These are phyloP conservation scores for Anastrepha ludens DNA, from an alignment of 1,140 invertebrate species.

Conservation along the genomic window DNA sequence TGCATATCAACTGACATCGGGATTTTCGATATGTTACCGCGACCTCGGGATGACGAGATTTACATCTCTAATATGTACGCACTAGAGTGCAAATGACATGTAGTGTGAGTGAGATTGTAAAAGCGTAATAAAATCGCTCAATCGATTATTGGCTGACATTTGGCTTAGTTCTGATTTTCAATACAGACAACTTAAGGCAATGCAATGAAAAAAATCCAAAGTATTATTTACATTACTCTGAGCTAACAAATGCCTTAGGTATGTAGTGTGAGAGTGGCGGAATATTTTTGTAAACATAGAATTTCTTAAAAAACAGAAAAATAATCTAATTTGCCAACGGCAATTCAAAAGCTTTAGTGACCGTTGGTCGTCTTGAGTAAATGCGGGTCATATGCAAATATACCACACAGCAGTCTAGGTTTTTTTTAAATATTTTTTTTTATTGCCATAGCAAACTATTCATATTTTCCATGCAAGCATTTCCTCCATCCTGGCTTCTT, in stretches of 20 bases:
- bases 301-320: neutral
- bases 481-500: neutral
- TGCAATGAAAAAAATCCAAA: neutral
- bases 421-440: neutral
- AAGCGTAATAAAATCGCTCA: neutral
- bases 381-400: slow-evolving; percentile 1
- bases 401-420: neutral
- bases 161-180: neutral
- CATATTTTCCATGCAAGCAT: neutral
- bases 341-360: neutral
- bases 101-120: too few species aligned
- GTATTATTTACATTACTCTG: neutral
- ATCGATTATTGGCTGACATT: slow-evolving; percentile 2
- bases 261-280: neutral
- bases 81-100: too few species aligned
- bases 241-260: neutral
- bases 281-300: neutral
- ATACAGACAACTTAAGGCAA: neutral
- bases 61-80: too few species aligned
- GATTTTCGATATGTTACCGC: too few species aligned
- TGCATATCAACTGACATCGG: too few species aligned
- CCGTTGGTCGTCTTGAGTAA: neutral
- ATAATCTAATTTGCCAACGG: slow-evolving; percentile 1
- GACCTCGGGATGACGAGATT: too few species aligned
- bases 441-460: neutral